Base-by-base conservation (phyloP, 2,888 invertebrate genomes). In the Apocheima hispidaria region DNA sequence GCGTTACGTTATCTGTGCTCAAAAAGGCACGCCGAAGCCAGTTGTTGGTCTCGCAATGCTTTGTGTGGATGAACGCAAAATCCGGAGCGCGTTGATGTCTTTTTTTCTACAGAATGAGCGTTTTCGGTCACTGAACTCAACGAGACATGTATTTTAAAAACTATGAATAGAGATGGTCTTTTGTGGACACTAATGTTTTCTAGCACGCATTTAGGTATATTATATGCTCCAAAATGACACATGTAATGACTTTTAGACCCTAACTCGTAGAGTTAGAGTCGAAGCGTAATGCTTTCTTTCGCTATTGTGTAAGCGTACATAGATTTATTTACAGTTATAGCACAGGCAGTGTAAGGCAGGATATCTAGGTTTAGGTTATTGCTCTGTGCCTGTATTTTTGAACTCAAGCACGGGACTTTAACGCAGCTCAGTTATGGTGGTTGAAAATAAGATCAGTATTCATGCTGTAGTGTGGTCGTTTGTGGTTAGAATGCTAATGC, bases 31-130 rank as follows among this genome's bases (percentile, higher is more conserved):
- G 40, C 36, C 43, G 26, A 41, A 62, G 68, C 61, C 60, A 58
- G 62, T 63, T 52, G 49, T 55, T 53, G 63, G 48, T 58, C 44
- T 62, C 36, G 35, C 46, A 48, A 30, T 28, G 61, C 66, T 66
- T 66, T 68, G 70, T 66, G 60, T 63, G 56, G 66, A 65, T 60
- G 60, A 43, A 65, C 63, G 65, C 66, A 60, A 64, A 69, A 70
- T 66, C 58, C 66, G 63, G 68, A 60, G 65, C 68, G 63, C 62
- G 70, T 68, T 65, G 60, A 69, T 65, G 65, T 70, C 66, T 70
- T 70, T 70, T 69, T 69, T 70, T 62, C 54, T 53, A 62, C 55
- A 54, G 58, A 68, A 66, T 63, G 49, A 66, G 68, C 64, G 49
- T 60, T 57, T 66, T 58, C 66, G 70, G 70, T 68, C 70, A 66